Percentiles rank a stretch among this genome's conserved stretches.
phyloP scores from a whole-genome alignment of 2,113 vertebrate genomes.

The Ictalurus punctatus region DNA sequence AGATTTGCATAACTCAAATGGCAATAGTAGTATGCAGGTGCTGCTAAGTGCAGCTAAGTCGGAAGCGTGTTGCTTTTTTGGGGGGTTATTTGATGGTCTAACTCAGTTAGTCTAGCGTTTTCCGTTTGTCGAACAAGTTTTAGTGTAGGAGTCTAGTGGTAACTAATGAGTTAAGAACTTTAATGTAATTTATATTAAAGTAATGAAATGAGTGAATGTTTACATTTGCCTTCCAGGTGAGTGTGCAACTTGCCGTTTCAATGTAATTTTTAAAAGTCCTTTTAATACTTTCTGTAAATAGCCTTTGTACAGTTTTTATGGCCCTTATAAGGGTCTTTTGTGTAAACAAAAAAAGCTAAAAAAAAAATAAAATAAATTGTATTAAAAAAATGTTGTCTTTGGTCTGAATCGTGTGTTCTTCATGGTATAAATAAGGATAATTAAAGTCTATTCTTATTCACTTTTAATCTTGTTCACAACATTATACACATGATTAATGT shows the following conservation, averaged over 20 bases:
- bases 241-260: conserved; percentile 60
- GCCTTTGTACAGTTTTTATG: conserved; percentile 68
- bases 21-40: conserved; percentile 34
- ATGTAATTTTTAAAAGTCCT: conserved; percentile 54
- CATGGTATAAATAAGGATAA: not conserved
- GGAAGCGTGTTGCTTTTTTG: not conserved
- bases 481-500: not conserved
- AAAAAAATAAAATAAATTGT: conserved; percentile 51
- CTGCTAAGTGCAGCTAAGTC: conserved; percentile 24
- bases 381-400: conserved; percentile 34
- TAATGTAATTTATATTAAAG: conserved; percentile 64
- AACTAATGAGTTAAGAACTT: conserved; percentile 49
- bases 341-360: conserved; percentile 58
- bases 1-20: conserved; percentile 24
- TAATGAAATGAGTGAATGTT: conserved; percentile 66
- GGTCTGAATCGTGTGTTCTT: conserved; percentile 11
- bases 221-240: conserved; percentile 68
- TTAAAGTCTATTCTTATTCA: not conserved
- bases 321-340: conserved; percentile 71
- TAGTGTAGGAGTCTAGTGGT: conserved; percentile 39
- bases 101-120: conserved; percentile 37
- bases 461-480: no score
- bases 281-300: conserved; percentile 67
- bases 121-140: conserved; percentile 21
- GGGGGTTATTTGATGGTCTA: conserved; percentile 28